Evolutionary conservation across 2,797 vertebrate genomes (phyloP), one percentile per base, ranked within the genome.

Genomic region (Urosaurus nigricauda): DNA sequence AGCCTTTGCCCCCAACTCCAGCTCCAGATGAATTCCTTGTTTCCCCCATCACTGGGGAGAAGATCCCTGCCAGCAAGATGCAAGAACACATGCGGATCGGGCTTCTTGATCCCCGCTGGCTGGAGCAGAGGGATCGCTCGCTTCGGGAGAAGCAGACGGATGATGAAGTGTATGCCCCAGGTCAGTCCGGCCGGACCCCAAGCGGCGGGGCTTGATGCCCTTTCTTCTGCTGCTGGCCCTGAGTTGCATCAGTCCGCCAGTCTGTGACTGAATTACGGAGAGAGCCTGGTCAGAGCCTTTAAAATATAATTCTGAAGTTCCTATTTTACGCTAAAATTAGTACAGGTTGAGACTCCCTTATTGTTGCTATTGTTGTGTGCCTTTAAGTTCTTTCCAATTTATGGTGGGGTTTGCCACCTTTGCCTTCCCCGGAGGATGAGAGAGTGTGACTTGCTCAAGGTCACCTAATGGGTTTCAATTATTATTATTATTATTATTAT

Each of bases 1-100:
- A 98, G 93, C 97, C 98, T 0, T 96, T 97, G 87, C 96, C 98
- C 2, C 96, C 98, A 0, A 91, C 98, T 7, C 90, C 96, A 0
- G 92, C 97, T 89, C 96, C 98, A 0, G 99, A 99, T 73, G 99
- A 99, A 84, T 99, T 99, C 93, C 98, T 99, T 1, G 98, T 99
- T 90, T 99, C 99, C 32, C 99, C 99, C 87, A 99, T 99, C 93
- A 99, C 99, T 35, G 99, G 99, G 26, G 99, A 99, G 96, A 99
- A 98, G 94, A 99, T 99, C 89, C 99, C 97, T 5, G 99, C 99
- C 94, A 99, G 99, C 94, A 99, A 99, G 95, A 99, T 99, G 98
- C 99, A 99, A 91, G 99, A 99, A 85, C 99, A 99, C 95, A 99
- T 99, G 99, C 98, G 99, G 16, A 99, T 99, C 3, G 99, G 99